Conservation (phyloP, 2,113 vertebrate species). For the Peromyscus maniculatus region DNA sequence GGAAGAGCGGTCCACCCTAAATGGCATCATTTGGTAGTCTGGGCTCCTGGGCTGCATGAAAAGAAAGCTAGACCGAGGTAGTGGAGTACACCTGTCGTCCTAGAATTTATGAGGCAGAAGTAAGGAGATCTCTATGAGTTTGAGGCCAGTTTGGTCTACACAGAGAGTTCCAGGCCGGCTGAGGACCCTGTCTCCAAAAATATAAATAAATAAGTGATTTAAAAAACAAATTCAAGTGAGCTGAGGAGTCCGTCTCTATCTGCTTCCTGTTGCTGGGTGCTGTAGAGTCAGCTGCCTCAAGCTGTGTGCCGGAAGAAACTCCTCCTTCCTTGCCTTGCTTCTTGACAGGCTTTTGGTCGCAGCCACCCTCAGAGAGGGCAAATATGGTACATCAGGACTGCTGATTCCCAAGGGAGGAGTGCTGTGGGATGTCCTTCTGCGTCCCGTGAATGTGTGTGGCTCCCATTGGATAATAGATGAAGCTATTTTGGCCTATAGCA, state of each 20-base stretch:
- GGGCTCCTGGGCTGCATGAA: not conserved
- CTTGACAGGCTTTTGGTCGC: not conserved
- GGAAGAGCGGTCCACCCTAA: not conserved
- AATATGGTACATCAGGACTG: not conserved
- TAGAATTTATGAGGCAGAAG: not conserved
- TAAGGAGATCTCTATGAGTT: not conserved
- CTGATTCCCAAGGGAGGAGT: not conserved
- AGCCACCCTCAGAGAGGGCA: no score
- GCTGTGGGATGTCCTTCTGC: no score
- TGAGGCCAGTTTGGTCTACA: not conserved
- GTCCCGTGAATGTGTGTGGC: no score
- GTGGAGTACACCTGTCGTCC: not conserved
- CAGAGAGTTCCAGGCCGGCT: not conserved
- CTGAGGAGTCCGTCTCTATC: no score
- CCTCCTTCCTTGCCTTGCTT: not conserved
- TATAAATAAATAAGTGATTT: not conserved
- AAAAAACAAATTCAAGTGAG: not conserved
- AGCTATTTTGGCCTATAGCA: no score
- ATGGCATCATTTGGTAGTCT: no score
- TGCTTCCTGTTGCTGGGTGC: not conserved
- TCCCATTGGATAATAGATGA: no score
- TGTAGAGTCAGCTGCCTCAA: accelerated
- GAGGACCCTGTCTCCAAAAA: not conserved
- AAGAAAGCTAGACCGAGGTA: not conserved
- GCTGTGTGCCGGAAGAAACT: no score